Base-by-base conservation (phyloP, 2,888 invertebrate genomes). In the Boloria selene region DNA sequence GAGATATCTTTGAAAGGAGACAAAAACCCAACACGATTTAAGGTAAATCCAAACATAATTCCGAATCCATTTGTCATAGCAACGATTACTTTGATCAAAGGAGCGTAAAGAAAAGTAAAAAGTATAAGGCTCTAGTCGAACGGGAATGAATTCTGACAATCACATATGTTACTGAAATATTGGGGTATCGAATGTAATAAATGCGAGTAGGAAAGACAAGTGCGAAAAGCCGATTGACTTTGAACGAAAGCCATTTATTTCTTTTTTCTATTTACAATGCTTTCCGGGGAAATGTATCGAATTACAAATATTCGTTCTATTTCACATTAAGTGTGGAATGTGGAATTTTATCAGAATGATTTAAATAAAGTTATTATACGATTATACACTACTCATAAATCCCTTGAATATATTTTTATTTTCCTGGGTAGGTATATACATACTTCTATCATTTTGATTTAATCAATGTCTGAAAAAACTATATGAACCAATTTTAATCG, bases 121-220 rank as follows among this genome's bases (percentile, higher is more conserved):
- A 54, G 44, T 58, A 44, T 65, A 65, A 67, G 60, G 56, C 51
- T 22, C n/a, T 42, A 50, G 61, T 61, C 31, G 53, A 56, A 47
- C 61, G 49, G 61, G 59, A 59, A 68, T 61, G 58, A 59, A 61
- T 58, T 45, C 68, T 55, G 68, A 62, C 68, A 68, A 68, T 65
- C 65, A 60, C 68, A 68, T 52, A 59, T 68, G 68, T 50, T 65
- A 55, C 62, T 65, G 65, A 65, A 63, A 68, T 68, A 63, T 65
- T 51, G 54, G 59, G 49, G 65, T 65, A 68, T 63, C 51, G 65
- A 26, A 14, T 60, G 51, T 68, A 65, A 68, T 52, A 65, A 68
- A 68, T 68, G 65, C 54, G 45, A 51, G 31, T 52, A 44, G 52
- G 58, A 65, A 62, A 65, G 61, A 62, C 65, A 62, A 54, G 58